These are phyloP conservation scores for Tamias sibiricus DNA, from an alignment of 2,113 vertebrate genomes.

Conservation along the genomic window DNA sequence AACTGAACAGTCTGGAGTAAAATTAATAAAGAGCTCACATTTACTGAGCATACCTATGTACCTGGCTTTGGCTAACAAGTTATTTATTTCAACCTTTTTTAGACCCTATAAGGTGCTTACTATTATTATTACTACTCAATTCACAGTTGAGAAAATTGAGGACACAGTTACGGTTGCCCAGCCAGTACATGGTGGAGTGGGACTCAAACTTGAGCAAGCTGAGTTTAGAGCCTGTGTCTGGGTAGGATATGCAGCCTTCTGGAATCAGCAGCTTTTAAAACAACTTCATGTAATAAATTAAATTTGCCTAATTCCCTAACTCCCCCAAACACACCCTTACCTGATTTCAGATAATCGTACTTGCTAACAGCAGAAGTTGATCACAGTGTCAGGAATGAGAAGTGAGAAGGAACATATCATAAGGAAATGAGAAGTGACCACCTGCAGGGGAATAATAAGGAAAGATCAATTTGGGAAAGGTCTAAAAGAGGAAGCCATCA, in stretches of 20 bases:
- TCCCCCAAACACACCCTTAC: background rate
- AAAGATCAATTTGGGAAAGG: conserved; percentile 55
- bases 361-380: background rate
- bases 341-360: background rate
- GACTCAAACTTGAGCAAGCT: background rate
- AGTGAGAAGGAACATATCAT: conserved; percentile 31
- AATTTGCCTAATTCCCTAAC: background rate
- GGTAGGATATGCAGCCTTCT: background rate
- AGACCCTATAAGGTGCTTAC: background rate
- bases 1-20: conserved; percentile 7
- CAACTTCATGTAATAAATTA: background rate
- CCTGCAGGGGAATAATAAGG: conserved; percentile 37
- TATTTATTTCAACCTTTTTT: background rate
- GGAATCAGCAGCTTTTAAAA: conserved; percentile 15
- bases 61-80: background rate
- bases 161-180: background rate
- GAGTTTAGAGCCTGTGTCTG: background rate
- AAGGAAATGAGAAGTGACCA: conserved; percentile 43
- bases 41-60: background rate
- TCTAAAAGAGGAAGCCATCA: conserved; percentile 36
- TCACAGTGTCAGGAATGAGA: conserved; percentile 43
- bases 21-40: background rate
- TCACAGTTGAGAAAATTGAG: background rate
- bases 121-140: background rate
- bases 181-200: background rate